Base-by-base conservation (phyloP, 2,888 invertebrate genomes). In the Podotricha telesiphe region DNA sequence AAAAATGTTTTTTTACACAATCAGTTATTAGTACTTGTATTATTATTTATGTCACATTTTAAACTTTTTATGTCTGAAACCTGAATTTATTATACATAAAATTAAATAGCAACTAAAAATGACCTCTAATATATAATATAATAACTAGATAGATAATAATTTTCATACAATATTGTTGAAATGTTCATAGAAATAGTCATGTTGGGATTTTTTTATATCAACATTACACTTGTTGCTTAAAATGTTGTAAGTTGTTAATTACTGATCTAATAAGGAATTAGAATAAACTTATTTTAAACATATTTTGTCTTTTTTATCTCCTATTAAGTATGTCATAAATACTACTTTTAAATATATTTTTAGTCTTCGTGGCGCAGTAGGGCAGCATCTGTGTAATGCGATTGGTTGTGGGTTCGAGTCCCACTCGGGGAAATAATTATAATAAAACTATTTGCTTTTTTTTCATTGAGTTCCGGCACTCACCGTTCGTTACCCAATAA, bases 251-350 rank as follows among this genome's bases (percentile, higher is more conserved):
- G 28, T 53, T 53, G 51, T 53, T 53, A 53, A n/a, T 20, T 22
- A 13, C 20, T 53, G 53, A 6, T 28, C 17, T n/a, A 17, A 34
- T 8, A 34, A 34, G 17, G 17, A 34, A 34, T 34, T 17, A 10
- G 15, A 53, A 53, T 53, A 53, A 53, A 53, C 34, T 34, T 28
- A 28, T 51, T 53, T 53, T 53, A n/a, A 34, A 53, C 11, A 17
- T 53, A 34, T 1, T 53, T 53, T 11, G n/a, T 53, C 10, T 53
- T 53, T 34, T 13, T 13, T 42, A 1, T 13, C 13, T 42, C 13
- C 13, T 42, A 13, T 37, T 37, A 8, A 8, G 37, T 37, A 10
- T 37, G 37, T 8, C 2, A 28, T 2, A 28, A 5, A 28, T 28
- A 2, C 2, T 28, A 5, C 6, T 8, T 8, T 37, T 8, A 37